A percentile compares a stretch with the other conserved stretches of the same genome.
These are phyloP conservation scores for Lasiommata megera DNA, from an alignment of 2,888 invertebrate species.

Conservation along the genomic window DNA sequence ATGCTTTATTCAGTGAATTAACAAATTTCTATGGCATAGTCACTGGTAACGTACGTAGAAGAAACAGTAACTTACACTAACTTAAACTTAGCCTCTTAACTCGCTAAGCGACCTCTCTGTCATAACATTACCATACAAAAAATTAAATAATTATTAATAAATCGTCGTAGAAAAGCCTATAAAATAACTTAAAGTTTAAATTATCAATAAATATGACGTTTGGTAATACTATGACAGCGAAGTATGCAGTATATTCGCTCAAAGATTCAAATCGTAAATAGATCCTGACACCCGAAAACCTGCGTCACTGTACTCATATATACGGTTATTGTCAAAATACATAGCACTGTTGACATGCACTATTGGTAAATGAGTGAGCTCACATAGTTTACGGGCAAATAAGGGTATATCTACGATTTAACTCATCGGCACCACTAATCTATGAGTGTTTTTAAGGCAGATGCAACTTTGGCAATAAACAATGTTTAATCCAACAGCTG, in stretches of 20 bases:
- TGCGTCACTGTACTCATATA: no score
- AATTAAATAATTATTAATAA: slow-evolving; percentile 10
- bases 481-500: background rate
- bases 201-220: slow-evolving; percentile 13
- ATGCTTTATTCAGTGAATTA: slow-evolving; percentile 74
- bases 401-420: background rate
- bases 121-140: slow-evolving; percentile 15
- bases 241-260: background rate
- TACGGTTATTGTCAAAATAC: no score
- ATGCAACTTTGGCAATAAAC: background rate
- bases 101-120: slow-evolving; percentile 27
- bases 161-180: slow-evolving; percentile 8
- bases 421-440: background rate
- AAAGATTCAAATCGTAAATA: background rate
- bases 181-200: slow-evolving; percentile 18
- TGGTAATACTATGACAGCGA: slow-evolving; percentile 17
- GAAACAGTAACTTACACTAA: slow-evolving; percentile 46
- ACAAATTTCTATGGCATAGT: slow-evolving; percentile 77
- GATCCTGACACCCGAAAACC: no score
- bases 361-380: no score
- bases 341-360: no score
- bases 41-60: slow-evolving; percentile 74
- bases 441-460: slow-evolving; percentile 2
- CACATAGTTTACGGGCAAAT: no score
- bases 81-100: slow-evolving; percentile 60